A percentile compares a stretch with the other conserved stretches of the same genome.
Conservation (phyloP, 2,797 vertebrate genomes). For the Notoglanidium macrostoma region DNA sequence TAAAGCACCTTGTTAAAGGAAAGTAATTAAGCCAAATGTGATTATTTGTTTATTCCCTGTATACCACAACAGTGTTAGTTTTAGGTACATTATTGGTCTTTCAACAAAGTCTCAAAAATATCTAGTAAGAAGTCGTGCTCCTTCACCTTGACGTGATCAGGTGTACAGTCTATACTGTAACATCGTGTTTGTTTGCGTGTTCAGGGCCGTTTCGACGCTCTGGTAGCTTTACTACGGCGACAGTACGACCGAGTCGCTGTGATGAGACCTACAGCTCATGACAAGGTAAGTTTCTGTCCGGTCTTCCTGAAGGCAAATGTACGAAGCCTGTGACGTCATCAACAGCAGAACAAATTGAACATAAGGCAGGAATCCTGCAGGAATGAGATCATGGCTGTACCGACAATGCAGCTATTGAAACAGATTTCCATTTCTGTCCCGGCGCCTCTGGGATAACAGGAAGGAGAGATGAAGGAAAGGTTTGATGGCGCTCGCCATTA, state of each 20-base stretch:
- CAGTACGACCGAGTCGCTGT: constrained; percentile 94
- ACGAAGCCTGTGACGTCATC: not conserved
- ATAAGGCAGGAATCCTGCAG: not conserved
- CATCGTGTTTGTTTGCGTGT: not conserved
- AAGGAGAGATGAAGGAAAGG: not conserved
- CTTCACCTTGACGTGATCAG: not conserved
- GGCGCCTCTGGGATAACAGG: not conserved
- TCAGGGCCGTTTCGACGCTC: constrained; percentile 91
- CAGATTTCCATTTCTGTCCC: not conserved
- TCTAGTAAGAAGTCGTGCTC: not conserved
- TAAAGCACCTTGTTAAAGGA: not conserved
- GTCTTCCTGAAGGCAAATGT: not conserved
- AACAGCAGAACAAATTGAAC: not conserved
- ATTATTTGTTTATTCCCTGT: not conserved
- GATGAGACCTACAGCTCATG: constrained; percentile 91
- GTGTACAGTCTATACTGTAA: not conserved
- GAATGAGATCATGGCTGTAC: not conserved
- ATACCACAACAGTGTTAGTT: not conserved
- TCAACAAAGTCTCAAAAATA: not conserved
- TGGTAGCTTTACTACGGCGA: constrained; percentile 84
- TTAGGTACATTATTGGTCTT: not conserved
- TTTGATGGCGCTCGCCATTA: not conserved
- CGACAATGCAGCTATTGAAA: not conserved
- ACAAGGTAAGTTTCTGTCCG: constrained; percentile 77
- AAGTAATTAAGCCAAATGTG: not conserved